Conservation (phyloP, 2,888 invertebrate species). For the Nomada fabriciana region DNA sequence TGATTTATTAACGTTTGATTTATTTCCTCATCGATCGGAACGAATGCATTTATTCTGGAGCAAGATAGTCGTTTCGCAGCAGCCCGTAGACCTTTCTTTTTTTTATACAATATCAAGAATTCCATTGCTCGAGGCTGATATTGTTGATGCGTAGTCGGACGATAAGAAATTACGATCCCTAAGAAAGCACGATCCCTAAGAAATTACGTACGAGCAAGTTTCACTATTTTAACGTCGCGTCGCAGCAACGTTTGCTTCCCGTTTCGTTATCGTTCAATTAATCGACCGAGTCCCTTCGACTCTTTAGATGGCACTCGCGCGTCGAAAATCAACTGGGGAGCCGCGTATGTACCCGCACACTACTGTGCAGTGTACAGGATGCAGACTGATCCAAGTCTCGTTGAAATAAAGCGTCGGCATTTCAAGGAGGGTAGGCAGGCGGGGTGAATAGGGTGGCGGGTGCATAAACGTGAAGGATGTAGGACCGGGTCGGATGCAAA, state of each 20-base stretch:
- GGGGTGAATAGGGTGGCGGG: background rate
- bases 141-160: conserved; percentile 67
- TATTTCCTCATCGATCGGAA: conserved; percentile 48
- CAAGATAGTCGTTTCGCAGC: conserved; percentile 34
- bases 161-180: conserved; percentile 68
- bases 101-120: conserved; percentile 11
- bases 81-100: background rate
- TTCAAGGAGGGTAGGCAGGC: background rate
- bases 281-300: background rate
- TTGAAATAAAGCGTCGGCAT: background rate
- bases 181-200: conserved; percentile 27
- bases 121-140: conserved; percentile 36
- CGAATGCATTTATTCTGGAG: conserved; percentile 30
- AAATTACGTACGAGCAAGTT: conserved; percentile 17
- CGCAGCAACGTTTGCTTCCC: background rate
- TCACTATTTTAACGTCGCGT: conserved; percentile 15
- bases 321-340: conserved; percentile 5
- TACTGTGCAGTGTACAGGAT: no score
- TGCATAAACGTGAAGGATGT: conserved; percentile 47
- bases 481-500: conserved; percentile 70
- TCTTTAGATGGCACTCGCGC: background rate
- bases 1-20: conserved; percentile 58
- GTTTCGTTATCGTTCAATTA: background rate
- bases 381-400: background rate
- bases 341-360: no score